Conservation (phyloP, 2,113 vertebrate species). For the Phalacrocorax carbo region DNA sequence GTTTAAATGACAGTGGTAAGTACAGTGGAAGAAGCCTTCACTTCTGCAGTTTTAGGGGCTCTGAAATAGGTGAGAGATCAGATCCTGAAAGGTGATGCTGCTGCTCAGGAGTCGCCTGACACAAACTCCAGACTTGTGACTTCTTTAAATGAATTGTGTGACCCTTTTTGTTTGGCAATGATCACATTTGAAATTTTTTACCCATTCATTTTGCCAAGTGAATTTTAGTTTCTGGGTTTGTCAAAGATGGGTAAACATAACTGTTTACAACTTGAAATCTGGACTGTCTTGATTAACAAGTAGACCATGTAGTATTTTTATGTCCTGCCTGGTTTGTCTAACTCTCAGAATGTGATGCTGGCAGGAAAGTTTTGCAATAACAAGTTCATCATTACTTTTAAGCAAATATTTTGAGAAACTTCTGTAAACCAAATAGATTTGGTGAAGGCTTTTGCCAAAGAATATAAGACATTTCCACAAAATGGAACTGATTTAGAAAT, state of each 20-base stretch:
- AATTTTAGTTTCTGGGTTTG: not conserved
- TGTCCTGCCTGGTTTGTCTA: not conserved
- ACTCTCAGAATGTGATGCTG: not conserved
- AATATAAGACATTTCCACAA: not conserved
- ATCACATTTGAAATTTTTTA: not conserved
- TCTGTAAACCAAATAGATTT: not conserved
- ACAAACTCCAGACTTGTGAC: not conserved
- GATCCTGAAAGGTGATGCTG: not conserved
- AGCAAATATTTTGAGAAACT: not conserved
- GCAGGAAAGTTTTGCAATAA: not conserved
- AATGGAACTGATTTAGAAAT: not conserved
- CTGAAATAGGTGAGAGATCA: not conserved
- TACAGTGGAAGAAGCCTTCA: not conserved
- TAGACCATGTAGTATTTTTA: not conserved
- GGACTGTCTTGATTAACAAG: not conserved
- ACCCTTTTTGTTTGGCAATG: not conserved
- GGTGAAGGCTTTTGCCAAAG: not conserved
- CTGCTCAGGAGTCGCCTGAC: not conserved
- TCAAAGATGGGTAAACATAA: not conserved
- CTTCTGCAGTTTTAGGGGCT: not conserved
- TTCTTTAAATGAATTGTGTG: not conserved
- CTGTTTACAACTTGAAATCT: not conserved
- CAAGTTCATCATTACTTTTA: not conserved
- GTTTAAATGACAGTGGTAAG: not conserved
- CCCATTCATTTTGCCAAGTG: not conserved